These are phyloP conservation scores for Hirundichthys speculiger DNA, from an alignment of 2,113 vertebrate genomes.

Conservation along the genomic window DNA sequence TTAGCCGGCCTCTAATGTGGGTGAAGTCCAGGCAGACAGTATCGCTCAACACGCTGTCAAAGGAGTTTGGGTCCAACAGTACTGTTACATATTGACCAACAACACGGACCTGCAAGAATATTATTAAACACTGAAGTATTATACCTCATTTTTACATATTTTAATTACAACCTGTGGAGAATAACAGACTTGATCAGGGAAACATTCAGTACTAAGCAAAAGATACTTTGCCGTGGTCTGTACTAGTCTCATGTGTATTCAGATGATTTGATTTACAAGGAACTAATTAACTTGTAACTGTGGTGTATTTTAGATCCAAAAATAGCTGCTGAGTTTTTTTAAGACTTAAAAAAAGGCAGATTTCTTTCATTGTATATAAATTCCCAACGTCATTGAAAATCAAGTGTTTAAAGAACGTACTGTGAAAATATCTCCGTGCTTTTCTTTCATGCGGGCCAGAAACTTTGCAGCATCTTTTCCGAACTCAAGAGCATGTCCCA, in stretches of 20 bases:
- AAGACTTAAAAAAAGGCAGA: no score
- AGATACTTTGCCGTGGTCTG: no score
- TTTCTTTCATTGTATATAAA: no score
- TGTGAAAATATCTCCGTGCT: slow-evolving; percentile 90
- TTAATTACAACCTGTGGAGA: not conserved
- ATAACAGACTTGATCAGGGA: not conserved
- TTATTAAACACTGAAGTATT: not conserved
- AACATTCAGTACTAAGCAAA: not conserved
- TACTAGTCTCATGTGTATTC: no score
- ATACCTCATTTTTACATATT: no score
- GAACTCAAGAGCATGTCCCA: slow-evolving; percentile 88
- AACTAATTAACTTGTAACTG: no score
- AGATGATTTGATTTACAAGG: no score
- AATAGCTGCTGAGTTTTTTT: no score
- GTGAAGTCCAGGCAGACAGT: slow-evolving; percentile 75
- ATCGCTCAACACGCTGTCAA: slow-evolving; percentile 81
- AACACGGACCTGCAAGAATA: slow-evolving; percentile 77
- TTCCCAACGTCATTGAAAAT: not conserved
- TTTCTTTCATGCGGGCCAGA: slow-evolving; percentile 85
- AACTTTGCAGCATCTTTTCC: slow-evolving; percentile 85
- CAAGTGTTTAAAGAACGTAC: slow-evolving; percentile 68
- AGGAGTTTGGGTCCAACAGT: slow-evolving; percentile 87
- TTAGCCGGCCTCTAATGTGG: slow-evolving; percentile 69
- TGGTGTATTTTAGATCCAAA: no score
- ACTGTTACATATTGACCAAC: slow-evolving; percentile 85